Conservation (phyloP, 1,140 invertebrate genomes). For the Cyclargus thomasi region DNA sequence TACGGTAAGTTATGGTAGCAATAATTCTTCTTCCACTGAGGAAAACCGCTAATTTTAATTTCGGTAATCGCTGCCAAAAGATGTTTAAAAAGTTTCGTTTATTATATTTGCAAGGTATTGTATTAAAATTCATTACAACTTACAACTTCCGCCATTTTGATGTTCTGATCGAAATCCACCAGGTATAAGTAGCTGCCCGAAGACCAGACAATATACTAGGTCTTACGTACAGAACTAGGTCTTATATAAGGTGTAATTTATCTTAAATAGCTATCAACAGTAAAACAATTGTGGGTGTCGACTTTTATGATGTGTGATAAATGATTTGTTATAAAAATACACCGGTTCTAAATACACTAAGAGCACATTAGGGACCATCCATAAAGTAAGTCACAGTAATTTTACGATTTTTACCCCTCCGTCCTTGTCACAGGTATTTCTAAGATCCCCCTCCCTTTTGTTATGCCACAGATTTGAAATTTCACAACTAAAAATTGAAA, state of each 20-base stretch:
- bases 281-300: slow-evolving; percentile 10
- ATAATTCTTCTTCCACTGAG: too few species aligned
- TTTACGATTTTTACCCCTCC: too few species aligned
- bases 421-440: too few species aligned
- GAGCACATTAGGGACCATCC: background rate
- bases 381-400: background rate
- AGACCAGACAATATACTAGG: too few species aligned
- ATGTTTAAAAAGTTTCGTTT: background rate
- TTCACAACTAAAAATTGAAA: too few species aligned
- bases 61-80: background rate
- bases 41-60: too few species aligned
- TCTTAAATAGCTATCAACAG: slow-evolving; percentile 6
- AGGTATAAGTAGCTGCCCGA: background rate
- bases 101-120: background rate
- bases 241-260: slow-evolving; percentile 3
- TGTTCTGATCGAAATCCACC: background rate
- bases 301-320: background rate
- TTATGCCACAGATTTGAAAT: too few species aligned
- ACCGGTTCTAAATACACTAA: background rate
- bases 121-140: background rate
- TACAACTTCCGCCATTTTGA: background rate
- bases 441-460: too few species aligned
- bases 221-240: background rate
- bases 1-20: too few species aligned
- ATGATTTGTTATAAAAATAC: background rate